Evolutionary conservation across 2,888 invertebrate species (phyloP).

Genomic region (Apotomis turbidana): DNA sequence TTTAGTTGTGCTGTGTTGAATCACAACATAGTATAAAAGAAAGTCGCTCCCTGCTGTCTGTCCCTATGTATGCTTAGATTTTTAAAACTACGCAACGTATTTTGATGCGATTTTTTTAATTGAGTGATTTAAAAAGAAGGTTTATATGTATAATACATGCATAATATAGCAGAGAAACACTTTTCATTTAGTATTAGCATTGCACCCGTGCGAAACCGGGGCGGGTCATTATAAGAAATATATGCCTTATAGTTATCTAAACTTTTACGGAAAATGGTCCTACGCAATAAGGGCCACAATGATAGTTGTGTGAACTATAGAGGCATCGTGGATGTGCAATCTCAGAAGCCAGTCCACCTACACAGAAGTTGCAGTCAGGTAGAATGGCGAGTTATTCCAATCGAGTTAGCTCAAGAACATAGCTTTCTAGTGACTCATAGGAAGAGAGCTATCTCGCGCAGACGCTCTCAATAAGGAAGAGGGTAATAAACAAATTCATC

Average conservation of each 20-base stretch:
- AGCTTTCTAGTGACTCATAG: constrained; percentile 83
- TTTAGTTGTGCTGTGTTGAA: background rate
- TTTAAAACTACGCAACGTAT: too few relatives aligned
- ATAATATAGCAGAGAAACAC: too few relatives aligned
- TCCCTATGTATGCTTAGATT: too few relatives aligned
- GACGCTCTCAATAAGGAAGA: constrained; percentile 84
- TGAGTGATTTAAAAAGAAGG: too few relatives aligned
- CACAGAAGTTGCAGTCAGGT: constrained; percentile 58
- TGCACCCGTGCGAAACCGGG: too few relatives aligned
- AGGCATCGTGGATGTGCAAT: constrained; percentile 38
- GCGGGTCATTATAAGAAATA: too few relatives aligned
- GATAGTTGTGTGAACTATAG: background rate
- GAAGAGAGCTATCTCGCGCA: constrained; percentile 82
- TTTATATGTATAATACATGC: too few relatives aligned
- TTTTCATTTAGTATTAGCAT: too few relatives aligned
- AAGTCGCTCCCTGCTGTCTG: too few relatives aligned
- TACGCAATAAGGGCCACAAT: background rate
- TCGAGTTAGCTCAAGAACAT: constrained; percentile 78
- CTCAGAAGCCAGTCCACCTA: constrained; percentile 60
- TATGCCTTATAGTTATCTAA: background rate
- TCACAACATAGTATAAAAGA: too few relatives aligned
- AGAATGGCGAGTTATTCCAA: constrained; percentile 68
- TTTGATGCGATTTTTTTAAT: too few relatives aligned
- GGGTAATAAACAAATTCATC: constrained; percentile 84
- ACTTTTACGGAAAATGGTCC: background rate